Evolutionary conservation across 2,888 invertebrate species (phyloP).

Genomic region (Volucella inflata): DNA sequence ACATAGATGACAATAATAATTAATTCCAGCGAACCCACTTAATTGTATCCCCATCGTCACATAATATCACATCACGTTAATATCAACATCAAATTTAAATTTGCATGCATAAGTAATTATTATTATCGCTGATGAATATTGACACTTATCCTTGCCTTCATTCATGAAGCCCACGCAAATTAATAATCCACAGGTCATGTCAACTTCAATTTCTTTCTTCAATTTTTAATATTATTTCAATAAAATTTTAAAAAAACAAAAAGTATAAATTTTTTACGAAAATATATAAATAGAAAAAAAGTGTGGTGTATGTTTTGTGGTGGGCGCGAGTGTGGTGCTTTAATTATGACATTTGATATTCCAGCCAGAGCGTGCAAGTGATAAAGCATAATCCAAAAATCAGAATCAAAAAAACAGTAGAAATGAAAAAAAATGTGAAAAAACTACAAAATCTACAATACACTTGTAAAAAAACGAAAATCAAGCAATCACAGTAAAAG

Average conservation of each 20-base stretch:
- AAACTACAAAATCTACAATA: slow-evolving; percentile 11
- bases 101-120: slow-evolving; percentile 69
- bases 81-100: slow-evolving; percentile 52
- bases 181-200: background rate
- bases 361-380: slow-evolving; percentile 66
- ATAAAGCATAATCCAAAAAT: slow-evolving; percentile 43
- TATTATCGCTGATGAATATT: slow-evolving; percentile 62
- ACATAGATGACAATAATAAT: slow-evolving; percentile 26
- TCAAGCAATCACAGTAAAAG: slow-evolving; percentile 10
- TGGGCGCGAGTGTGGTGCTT: slow-evolving; percentile 58
- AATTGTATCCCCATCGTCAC: slow-evolving; percentile 27
- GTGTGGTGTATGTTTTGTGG: slow-evolving; percentile 63
- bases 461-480: slow-evolving; percentile 1
- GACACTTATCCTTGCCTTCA: slow-evolving; percentile 39
- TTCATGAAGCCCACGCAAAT: background rate
- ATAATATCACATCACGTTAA: slow-evolving; percentile 56
- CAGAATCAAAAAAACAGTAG: too few species aligned
- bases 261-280: background rate
- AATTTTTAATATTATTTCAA: background rate
- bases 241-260: slow-evolving; percentile 7
- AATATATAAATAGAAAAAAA: background rate
- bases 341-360: slow-evolving; percentile 60
- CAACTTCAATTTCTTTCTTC: background rate
- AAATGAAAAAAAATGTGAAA: background rate
- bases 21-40: slow-evolving; percentile 42